A percentile compares a stretch with the other conserved stretches of the same genome.
Conservation (phyloP, 2,888 invertebrate species). For the Toxonevra muliebris region DNA sequence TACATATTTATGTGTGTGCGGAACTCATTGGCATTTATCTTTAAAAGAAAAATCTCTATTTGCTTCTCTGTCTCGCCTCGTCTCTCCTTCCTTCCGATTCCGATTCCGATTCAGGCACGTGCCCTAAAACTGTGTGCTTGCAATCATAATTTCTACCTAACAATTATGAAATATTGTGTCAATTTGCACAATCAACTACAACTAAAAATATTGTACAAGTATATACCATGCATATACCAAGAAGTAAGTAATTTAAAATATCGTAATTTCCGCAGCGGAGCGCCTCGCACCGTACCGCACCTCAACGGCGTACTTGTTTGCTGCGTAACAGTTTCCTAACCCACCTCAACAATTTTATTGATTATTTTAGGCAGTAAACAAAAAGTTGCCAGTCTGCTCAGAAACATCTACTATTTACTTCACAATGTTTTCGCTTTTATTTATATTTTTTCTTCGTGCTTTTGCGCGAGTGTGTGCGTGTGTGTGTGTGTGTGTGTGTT, state of each 20-base stretch:
- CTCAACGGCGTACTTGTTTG: conserved; percentile 29
- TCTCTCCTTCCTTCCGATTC: too few relatives aligned
- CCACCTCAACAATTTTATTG: conserved; percentile 66
- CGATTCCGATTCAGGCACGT: too few relatives aligned
- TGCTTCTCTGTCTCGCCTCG: too few relatives aligned
- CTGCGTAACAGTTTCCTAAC: conserved; percentile 64
- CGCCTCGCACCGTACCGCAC: conserved; percentile 32
- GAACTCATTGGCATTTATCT: too few relatives aligned
- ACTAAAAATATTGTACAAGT: too few relatives aligned
- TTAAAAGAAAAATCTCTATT: too few relatives aligned
- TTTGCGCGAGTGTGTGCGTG: conserved; percentile 28
- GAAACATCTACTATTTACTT: conserved; percentile 10
- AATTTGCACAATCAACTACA: too few relatives aligned
- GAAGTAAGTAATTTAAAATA: conserved; percentile 49
- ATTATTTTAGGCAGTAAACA: conserved; percentile 55
- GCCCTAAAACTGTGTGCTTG: too few relatives aligned
- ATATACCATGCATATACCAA: too few relatives aligned
- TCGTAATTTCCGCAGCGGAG: conserved; percentile 54
- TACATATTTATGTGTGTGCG: too few relatives aligned
- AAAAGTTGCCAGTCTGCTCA: conserved; percentile 23
- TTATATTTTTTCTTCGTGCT: conserved; percentile 21
- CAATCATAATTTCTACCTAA: too few relatives aligned
- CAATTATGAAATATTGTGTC: too few relatives aligned
- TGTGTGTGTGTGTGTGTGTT: conserved; percentile 40
- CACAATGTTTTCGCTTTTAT: conserved; percentile 9